Evolutionary conservation across 2,797 vertebrate genomes (phyloP), one percentile per base, ranked within the genome.

Genomic region (Enteromius argenteus): DNA sequence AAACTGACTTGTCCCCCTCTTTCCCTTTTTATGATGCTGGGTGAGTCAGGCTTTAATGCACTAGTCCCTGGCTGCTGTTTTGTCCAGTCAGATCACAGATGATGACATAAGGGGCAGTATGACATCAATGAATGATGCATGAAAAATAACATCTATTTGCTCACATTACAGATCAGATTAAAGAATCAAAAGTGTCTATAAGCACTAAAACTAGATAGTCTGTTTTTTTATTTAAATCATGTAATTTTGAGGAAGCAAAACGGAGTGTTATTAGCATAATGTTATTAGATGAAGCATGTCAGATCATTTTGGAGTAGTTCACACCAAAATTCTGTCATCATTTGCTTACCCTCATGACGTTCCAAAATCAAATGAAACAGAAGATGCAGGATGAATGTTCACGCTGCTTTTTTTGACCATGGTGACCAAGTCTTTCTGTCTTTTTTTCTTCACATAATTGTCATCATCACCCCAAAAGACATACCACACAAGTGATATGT

Each of bases 1-100:
- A 95, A 93, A 92, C 88, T 93, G 91, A 95, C 90, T 90, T 93
- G 91, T 90, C 86, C 44, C 44, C 78, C 87, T 89, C 91, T 90
- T 91, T 67, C 88, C 56, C 72, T n/a, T 83, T 90, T 88, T 87
- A 88, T 88, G 88, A 89, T 71, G 87, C 81, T 79, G 85, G 46
- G 80, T 88, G 88, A 87, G 75, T 89, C 88, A 89, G 88, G 56
- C 77, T 87, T 81, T 87, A 88, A 88, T 89, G 89, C 80, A 75
- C 51, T 79, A 67, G 78, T 69, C 53, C 23, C 73, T 84, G 86
- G 44, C 42, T 71, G 75, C 49, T 73, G 73, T 83, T 81, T 81
- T 23, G 37, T 83, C 85, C 83, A 85, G 56, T 83, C 68, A 73
- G 81, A 85, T 73, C 80, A 85, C 21, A n/a, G 9, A 42, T 81